Conservation (phyloP, 2,888 invertebrate genomes). For the Coenonympha arcania region DNA sequence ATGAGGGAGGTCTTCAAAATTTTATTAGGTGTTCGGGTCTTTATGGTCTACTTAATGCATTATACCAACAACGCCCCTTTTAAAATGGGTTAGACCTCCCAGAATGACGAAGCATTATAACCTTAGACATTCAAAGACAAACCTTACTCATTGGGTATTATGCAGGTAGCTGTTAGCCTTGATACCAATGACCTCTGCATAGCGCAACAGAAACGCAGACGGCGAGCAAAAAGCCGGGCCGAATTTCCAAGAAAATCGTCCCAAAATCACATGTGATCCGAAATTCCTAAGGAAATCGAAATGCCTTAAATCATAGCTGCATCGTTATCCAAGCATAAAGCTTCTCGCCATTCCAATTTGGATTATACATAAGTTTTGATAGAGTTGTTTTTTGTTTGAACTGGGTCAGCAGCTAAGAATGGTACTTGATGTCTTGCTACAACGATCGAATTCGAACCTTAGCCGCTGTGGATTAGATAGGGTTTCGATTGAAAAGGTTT, state of each 20-base stretch:
- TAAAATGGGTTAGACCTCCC: neutral
- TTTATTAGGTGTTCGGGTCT: neutral
- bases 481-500: slow-evolving; percentile 33
- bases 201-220: slow-evolving; percentile 24
- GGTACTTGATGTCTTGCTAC: slow-evolving; percentile 32
- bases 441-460: slow-evolving; percentile 28
- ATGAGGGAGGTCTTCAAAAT: no score
- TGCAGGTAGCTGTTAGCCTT: slow-evolving; percentile 26
- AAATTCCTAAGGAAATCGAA: slow-evolving; percentile 73
- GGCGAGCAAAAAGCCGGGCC: slow-evolving; percentile 26
- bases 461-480: slow-evolving; percentile 30
- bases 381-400: slow-evolving; percentile 28
- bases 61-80: neutral
- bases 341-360: slow-evolving; percentile 23
- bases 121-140: neutral
- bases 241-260: slow-evolving; percentile 30
- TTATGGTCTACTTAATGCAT: neutral
- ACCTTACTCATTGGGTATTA: slow-evolving; percentile 14
- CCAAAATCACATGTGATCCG: slow-evolving; percentile 37
- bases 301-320: slow-evolving; percentile 62
- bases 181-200: slow-evolving; percentile 24
- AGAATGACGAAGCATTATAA: neutral
- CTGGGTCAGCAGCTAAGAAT: slow-evolving; percentile 40
- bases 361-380: slow-evolving; percentile 29
- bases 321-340: slow-evolving; percentile 23